Evolutionary conservation across 1,140 invertebrate genomes (phyloP), one percentile per base, ranked within the genome.

Genomic region (Drosophila mauritiana): DNA sequence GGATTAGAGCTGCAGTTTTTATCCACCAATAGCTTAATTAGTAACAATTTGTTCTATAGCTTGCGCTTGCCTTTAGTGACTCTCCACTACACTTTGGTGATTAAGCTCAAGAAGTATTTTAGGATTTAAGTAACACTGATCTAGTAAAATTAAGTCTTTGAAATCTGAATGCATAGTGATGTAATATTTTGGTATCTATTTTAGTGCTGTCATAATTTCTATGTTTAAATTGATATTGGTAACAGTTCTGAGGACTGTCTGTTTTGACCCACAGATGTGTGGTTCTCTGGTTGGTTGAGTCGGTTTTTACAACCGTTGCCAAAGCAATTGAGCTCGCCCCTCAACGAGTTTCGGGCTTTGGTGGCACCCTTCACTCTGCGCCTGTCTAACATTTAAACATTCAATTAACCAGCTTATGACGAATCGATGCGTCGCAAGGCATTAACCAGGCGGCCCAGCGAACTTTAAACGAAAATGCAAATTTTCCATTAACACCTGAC

Each of bases 401-500:
- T 80, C 78, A 80, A 80, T 80, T 80, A 80, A 63, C 78, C 40
- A 61, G 57, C 54, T 75, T 59, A 80, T 80, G 55, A 75, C 72
- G 55, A 80, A 80, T 80, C 78, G 65, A 80, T 80, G 64, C 59
- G 54, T 63, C 53, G 52, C 55, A 45, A 36, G 37, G 36, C 42
- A 63, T 39, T 54, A 53, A 59, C 49, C n/a, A 45, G 20, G 39
- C 52, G 31, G 15, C 55, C 27, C 59, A 55, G 65, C 55, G 51
- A 61, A 70, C 57, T 61, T 48, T 59, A 77, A 81, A 54, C 72
- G 49, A 72, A 64, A 64, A 73, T 73, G 72, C 72, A 73, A 58
- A 69, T 68, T 81, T 78, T 81, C 73, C 55, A 78, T 82, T 82
- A 81, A 68, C 79, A 80, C 78, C 78, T 64, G 36, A 73, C 40